Conservation (phyloP, 2,113 vertebrate species). For the Cavia aperea region DNA sequence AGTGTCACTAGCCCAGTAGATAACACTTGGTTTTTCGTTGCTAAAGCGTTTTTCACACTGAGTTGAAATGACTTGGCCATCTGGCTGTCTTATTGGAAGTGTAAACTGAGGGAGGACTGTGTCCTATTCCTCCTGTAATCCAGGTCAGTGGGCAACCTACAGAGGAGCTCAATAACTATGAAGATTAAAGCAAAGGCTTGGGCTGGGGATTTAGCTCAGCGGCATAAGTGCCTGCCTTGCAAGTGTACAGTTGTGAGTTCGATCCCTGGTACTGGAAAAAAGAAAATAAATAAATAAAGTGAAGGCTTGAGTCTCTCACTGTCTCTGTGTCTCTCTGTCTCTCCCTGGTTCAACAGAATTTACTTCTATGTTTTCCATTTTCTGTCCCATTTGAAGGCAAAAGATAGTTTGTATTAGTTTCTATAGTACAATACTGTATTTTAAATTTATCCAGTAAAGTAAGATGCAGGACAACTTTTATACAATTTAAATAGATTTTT, state of each 20-base stretch:
- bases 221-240: too few species aligned
- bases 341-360: conserved; percentile 57
- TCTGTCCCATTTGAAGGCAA: conserved; percentile 62
- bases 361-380: conserved; percentile 68
- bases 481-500: conserved; percentile 53
- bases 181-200: background rate
- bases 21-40: background rate
- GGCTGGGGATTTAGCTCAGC: too few species aligned
- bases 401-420: conserved; percentile 51
- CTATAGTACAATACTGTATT: conserved; percentile 65
- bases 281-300: too few species aligned
- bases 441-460: conserved; percentile 63
- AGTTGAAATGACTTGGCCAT: background rate
- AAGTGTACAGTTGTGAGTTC: too few species aligned
- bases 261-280: too few species aligned
- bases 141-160: background rate
- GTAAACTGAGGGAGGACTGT: background rate
- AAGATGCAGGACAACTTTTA: conserved; percentile 60
- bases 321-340: background rate
- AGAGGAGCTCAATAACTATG: background rate
- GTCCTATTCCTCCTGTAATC: background rate
- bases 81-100: background rate
- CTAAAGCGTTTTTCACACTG: background rate
- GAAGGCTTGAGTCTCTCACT: background rate
- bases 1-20: background rate